Percentiles rank a stretch among this genome's conserved stretches.
Evolutionary conservation across 1,140 invertebrate genomes (phyloP).

Genomic region (Drosophila truncata): DNA sequence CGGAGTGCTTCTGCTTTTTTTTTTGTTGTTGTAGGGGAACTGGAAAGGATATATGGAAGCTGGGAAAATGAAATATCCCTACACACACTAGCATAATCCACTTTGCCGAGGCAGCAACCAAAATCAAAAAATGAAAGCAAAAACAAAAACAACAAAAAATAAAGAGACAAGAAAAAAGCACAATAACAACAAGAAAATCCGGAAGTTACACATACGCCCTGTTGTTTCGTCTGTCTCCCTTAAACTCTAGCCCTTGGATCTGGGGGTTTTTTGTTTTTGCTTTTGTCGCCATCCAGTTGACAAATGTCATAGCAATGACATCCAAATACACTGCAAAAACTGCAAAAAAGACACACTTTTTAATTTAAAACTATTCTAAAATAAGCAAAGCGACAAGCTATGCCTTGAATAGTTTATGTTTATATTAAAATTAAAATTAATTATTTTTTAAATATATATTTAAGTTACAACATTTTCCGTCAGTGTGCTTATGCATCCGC

Average conservation of each 20-base stretch:
- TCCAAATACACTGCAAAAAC: slow-evolving; percentile 10
- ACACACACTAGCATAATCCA: slow-evolving; percentile 64
- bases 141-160: slow-evolving; percentile 4
- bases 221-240: slow-evolving; percentile 37
- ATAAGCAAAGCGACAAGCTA: too few species aligned
- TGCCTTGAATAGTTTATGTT: too few species aligned
- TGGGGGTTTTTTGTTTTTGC: slow-evolving; percentile 33
- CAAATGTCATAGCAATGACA: slow-evolving; percentile 71
- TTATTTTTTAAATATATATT: background rate
- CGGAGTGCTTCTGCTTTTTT: slow-evolving; percentile 4
- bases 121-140: slow-evolving; percentile 23
- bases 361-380: background rate
- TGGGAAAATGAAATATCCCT: slow-evolving; percentile 69
- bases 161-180: slow-evolving; percentile 15
- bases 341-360: background rate
- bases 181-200: slow-evolving; percentile 52
- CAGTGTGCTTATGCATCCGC: slow-evolving; percentile 12
- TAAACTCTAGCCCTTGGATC: slow-evolving; percentile 7
- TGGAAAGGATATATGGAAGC: slow-evolving; percentile 34
- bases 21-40: background rate
- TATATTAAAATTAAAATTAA: background rate
- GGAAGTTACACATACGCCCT: slow-evolving; percentile 79
- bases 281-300: slow-evolving; percentile 59
- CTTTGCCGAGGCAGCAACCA: slow-evolving; percentile 52
- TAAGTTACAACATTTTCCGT: background rate